These are phyloP conservation scores for Diprion similis DNA, from an alignment of 1,140 invertebrate genomes.

Conservation along the genomic window DNA sequence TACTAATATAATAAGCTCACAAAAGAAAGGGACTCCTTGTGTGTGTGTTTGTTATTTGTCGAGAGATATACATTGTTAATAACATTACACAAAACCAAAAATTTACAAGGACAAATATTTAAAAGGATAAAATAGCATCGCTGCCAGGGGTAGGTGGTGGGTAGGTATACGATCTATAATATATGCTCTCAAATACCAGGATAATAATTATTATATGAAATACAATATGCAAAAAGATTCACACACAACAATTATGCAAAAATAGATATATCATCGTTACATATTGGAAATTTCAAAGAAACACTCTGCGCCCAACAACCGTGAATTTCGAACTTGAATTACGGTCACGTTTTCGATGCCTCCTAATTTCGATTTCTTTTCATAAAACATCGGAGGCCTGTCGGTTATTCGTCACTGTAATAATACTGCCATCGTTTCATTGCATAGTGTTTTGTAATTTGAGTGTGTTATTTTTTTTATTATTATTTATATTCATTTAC, in stretches of 20 bases:
- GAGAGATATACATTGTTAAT: no score
- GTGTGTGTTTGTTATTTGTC: neutral
- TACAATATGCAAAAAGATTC: slow-evolving; percentile 49
- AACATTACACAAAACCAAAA: neutral
- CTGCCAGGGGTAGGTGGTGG: slow-evolving; percentile 31
- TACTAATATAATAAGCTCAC: neutral
- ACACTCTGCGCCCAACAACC: no score
- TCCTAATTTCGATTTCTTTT: neutral
- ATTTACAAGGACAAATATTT: neutral
- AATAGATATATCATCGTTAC: slow-evolving; percentile 40
- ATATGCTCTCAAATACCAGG: slow-evolving; percentile 34
- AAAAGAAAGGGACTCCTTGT: neutral
- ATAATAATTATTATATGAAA: slow-evolving; percentile 42
- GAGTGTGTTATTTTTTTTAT: neutral
- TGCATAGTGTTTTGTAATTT: no score
- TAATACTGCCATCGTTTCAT: neutral
- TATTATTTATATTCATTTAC: neutral
- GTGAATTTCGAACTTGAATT: no score
- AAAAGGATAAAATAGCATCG: neutral
- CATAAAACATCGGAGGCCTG: slow-evolving; percentile 15
- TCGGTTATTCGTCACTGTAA: slow-evolving; percentile 25
- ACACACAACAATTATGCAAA: slow-evolving; percentile 52
- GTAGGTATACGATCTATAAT: slow-evolving; percentile 46
- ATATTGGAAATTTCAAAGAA: neutral
- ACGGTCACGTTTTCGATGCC: neutral